Conservation (phyloP, 2,888 invertebrate species). For the Alentia gelatinosa region DNA sequence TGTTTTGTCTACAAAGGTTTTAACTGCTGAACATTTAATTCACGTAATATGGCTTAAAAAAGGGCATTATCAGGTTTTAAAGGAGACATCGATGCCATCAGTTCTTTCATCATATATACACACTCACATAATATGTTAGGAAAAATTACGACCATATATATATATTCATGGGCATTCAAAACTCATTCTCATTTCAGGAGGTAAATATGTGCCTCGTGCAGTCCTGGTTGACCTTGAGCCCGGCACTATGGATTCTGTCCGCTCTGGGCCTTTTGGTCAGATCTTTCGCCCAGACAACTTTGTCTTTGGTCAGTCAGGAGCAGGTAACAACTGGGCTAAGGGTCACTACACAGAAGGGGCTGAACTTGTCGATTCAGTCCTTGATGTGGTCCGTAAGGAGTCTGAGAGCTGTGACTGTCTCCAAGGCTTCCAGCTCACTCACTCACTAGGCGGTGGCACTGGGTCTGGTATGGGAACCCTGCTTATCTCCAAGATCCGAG, state of each 20-base stretch:
- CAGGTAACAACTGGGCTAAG: conserved; percentile 56
- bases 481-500: conserved; percentile 96
- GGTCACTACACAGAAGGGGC: conserved; percentile 61
- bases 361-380: conserved; percentile 84
- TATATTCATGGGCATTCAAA: background rate
- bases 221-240: conserved; percentile 88
- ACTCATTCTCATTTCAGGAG: conserved; percentile 75
- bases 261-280: conserved; percentile 94
- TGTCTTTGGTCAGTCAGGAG: conserved; percentile 51
- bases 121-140: too few species aligned
- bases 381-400: conserved; percentile 86
- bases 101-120: too few species aligned
- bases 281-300: conserved; percentile 91
- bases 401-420: conserved; percentile 83
- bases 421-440: conserved; percentile 82
- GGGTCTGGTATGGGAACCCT: conserved; percentile 93
- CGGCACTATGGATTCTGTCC: conserved; percentile 91
- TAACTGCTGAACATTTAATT: too few species aligned
- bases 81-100: too few species aligned
- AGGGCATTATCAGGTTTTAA: too few species aligned
- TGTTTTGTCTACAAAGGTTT: too few species aligned
- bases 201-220: conserved; percentile 96
- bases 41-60: too few species aligned
- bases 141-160: background rate
- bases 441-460: conserved; percentile 92